Conservation (phyloP, 2,113 vertebrate genomes). For the Tetrax tetrax region DNA sequence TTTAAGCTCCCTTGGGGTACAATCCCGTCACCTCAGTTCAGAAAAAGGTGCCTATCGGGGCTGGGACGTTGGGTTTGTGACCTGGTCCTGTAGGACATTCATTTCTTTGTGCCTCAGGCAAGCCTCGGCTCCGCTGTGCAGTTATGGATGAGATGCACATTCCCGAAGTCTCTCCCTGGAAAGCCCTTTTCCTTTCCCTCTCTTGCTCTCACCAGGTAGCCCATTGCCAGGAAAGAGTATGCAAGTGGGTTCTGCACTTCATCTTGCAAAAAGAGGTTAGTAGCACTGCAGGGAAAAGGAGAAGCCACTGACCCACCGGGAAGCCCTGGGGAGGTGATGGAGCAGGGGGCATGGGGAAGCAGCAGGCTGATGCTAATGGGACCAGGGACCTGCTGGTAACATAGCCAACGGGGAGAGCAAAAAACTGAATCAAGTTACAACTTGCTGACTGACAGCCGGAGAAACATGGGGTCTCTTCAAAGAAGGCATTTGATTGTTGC, state of each 20-base stretch:
- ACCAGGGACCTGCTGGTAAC: not conserved
- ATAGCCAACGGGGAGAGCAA: not conserved
- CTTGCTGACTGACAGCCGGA: not conserved
- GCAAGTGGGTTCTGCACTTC: not conserved
- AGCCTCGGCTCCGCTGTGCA: not conserved
- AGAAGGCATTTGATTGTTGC: not conserved
- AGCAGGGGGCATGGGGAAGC: not conserved
- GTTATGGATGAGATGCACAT: not conserved
- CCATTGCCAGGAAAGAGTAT: no score
- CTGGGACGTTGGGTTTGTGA: fast-evolving
- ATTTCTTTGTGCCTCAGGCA: not conserved
- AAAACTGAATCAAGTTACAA: not conserved
- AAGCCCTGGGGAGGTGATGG: not conserved
- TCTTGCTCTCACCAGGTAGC: not conserved
- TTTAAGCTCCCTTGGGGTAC: not conserved
- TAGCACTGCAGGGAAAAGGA: not conserved
- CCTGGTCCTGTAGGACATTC: not conserved
- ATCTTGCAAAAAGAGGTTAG: not conserved
- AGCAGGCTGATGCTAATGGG: not conserved
- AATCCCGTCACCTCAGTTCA: fast-evolving
- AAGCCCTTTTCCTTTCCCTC: not conserved
- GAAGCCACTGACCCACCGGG: not conserved
- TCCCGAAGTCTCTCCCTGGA: not conserved
- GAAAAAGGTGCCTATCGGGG: not conserved
- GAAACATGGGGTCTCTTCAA: not conserved